A percentile compares a stretch with the other conserved stretches of the same genome.
These are phyloP conservation scores for Coracopsis vasa DNA, from an alignment of 2,113 vertebrate species.

Conservation along the genomic window DNA sequence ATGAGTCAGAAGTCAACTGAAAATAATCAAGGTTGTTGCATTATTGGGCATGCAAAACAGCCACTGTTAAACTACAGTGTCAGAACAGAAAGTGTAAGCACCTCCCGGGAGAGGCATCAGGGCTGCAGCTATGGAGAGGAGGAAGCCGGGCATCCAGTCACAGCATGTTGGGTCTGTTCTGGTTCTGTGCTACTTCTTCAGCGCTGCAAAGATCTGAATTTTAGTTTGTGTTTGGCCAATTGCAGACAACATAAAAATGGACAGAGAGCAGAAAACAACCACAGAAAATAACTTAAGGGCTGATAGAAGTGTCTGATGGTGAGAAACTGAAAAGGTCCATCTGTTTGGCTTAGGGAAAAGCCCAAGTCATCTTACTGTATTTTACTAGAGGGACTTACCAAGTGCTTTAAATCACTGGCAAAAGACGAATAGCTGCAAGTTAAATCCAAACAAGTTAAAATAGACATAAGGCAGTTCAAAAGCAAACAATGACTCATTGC, in stretches of 20 bases:
- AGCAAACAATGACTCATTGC: constrained; percentile 43
- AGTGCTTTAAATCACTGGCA: constrained; percentile 31
- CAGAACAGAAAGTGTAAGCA: not conserved
- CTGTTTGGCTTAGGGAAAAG: not conserved
- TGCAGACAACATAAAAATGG: not conserved
- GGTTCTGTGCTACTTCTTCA: not conserved
- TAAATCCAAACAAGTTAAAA: constrained; percentile 37
- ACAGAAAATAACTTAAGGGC: not conserved
- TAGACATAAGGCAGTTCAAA: constrained; percentile 37
- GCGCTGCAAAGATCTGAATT: not conserved
- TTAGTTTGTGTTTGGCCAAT: not conserved
- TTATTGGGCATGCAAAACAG: not conserved
- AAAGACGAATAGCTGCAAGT: constrained; percentile 19
- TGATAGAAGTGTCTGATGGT: not conserved
- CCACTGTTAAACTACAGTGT: accelerated
- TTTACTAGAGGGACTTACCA: constrained; percentile 1
- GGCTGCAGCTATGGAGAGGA: not conserved
- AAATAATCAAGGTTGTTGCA: not conserved
- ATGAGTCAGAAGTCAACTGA: not conserved
- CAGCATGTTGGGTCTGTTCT: accelerated
- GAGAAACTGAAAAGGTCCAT: not conserved
- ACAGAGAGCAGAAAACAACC: not conserved
- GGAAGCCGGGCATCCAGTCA: not conserved
- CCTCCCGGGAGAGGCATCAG: not conserved
- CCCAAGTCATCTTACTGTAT: not conserved